Conservation (phyloP, 2,797 vertebrate genomes). For the Ambastaia sidthimunki region DNA sequence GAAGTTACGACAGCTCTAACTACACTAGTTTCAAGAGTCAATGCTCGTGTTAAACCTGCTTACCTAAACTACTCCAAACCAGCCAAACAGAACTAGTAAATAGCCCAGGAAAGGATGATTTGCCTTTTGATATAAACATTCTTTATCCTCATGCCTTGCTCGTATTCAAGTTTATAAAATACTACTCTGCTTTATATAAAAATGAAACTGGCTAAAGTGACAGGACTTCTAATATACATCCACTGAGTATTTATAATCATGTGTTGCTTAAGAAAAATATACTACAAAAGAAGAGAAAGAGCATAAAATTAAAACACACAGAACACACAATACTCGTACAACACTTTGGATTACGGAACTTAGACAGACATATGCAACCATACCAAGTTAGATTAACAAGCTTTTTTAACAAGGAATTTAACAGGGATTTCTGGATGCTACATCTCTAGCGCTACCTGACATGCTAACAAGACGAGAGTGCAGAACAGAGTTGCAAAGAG, state of each 20-base stretch:
- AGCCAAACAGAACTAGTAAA: constrained; percentile 25
- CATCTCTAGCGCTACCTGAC: constrained; percentile 83
- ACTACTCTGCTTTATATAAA: constrained; percentile 46
- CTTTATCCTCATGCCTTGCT: constrained; percentile 20
- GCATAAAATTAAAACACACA: constrained; percentile 30
- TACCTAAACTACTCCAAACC: constrained; percentile 27
- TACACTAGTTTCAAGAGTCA: not conserved
- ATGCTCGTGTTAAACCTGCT: constrained; percentile 9
- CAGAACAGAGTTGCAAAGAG: constrained; percentile 54
- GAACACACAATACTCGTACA: constrained; percentile 26
- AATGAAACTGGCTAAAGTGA: constrained; percentile 42
- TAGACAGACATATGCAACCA: constrained; percentile 46
- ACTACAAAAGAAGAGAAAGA: constrained; percentile 2
- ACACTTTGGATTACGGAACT: constrained; percentile 42
- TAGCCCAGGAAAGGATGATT: constrained; percentile 34
- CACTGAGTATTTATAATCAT: constrained; percentile 47
- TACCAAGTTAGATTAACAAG: constrained; percentile 41
- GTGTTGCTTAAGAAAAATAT: constrained; percentile 12
- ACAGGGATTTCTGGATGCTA: constrained; percentile 71
- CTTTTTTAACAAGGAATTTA: constrained; percentile 29
- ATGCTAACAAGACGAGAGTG: constrained; percentile 79
- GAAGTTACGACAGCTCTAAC: not conserved
- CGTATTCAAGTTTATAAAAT: constrained; percentile 41
- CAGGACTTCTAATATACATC: constrained; percentile 47
- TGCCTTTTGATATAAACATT: constrained; percentile 41